Evolutionary conservation across 2,888 invertebrate genomes (phyloP).

Genomic region (Catocala nupta): DNA sequence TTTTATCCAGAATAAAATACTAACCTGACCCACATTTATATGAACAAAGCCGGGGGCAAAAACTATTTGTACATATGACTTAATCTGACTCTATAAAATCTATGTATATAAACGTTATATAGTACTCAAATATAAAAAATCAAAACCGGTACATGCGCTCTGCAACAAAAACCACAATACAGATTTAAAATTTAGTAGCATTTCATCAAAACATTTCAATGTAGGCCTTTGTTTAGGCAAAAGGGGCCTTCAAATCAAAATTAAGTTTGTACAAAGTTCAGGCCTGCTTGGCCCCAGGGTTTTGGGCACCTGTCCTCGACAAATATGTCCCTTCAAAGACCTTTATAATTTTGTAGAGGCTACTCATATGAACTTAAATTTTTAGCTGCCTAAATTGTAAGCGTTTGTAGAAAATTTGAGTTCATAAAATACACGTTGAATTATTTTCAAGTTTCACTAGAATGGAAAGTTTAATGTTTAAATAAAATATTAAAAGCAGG

Average conservation of each 20-base stretch:
- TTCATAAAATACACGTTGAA: too few relatives aligned
- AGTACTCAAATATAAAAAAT: too few relatives aligned
- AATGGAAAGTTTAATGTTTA: too few relatives aligned
- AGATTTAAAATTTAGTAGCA: conserved; percentile 9
- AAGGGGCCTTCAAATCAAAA: conserved; percentile 13
- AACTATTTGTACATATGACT: too few relatives aligned
- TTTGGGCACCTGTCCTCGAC: conserved; percentile 13
- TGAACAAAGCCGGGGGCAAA: too few relatives aligned
- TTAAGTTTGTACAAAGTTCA: conserved; percentile 20
- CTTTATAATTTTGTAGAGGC: conserved; percentile 4
- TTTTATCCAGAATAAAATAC: too few relatives aligned
- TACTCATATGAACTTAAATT: conserved; percentile 1
- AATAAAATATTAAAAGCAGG: too few relatives aligned
- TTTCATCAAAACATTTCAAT: conserved; percentile 22
- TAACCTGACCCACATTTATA: too few relatives aligned
- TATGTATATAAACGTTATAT: too few relatives aligned
- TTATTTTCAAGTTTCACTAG: too few relatives aligned
- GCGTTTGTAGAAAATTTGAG: background rate
- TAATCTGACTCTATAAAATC: too few relatives aligned
- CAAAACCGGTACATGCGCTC: background rate
- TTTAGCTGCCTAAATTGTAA: conserved; percentile 1
- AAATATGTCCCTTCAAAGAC: conserved; percentile 2
- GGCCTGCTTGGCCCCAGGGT: conserved; percentile 9
- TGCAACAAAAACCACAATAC: background rate
- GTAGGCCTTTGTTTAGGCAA: conserved; percentile 13